Base-by-base conservation (phyloP, 1,140 invertebrate species). In the Probaryconus sp. region DNA sequence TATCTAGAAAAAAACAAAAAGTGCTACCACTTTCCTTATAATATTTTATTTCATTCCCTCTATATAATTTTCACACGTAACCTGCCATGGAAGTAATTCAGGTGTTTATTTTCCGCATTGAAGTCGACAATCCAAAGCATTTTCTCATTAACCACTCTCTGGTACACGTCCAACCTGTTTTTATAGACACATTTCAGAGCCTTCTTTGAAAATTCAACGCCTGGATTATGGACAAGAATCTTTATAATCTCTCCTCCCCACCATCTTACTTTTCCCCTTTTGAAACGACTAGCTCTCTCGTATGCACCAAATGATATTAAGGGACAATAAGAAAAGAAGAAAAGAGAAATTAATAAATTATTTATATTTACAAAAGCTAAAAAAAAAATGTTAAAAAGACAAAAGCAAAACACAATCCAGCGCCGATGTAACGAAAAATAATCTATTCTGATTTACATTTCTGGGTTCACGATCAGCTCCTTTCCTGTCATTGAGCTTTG, bases 401-500 rank as follows among this genome's bases (percentile, higher is more conserved):
- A 75, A 78, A 69, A 73, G 1, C 60, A 77, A 74, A 77, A 78
- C 65, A 75, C 74, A 55, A 78, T 77, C 74, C 77, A 83, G 77
- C 82, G 77, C 79, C 81, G 79, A 79, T 83, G 82, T 84, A 81
- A 86, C 85, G 83, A 84, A 86, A 83, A 87, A 87, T 88, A 88
- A 87, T 87, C 81, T 87, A 86, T 88, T 88, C 84, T 88, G 84
- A 86, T 88, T 89, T 88, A 87, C 55, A 76, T 88, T n/a, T 88
- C 85, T 87, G 86, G 87, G 87, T 86, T 88, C 83, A 82, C 86
- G 83, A 87, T 87, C 85, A 89, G 88, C 83, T 88, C 86, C 87
- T 88, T 89, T 88, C 87, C 86, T 88, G 87, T 85, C 87, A 83
- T 85, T 88, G 84, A 88, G 81, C 87, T 87, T 88, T 88, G 87